Evolutionary conservation across 2,113 vertebrate genomes (phyloP), one percentile per base, ranked within the genome.

Genomic region (Larimichthys polyactis): DNA sequence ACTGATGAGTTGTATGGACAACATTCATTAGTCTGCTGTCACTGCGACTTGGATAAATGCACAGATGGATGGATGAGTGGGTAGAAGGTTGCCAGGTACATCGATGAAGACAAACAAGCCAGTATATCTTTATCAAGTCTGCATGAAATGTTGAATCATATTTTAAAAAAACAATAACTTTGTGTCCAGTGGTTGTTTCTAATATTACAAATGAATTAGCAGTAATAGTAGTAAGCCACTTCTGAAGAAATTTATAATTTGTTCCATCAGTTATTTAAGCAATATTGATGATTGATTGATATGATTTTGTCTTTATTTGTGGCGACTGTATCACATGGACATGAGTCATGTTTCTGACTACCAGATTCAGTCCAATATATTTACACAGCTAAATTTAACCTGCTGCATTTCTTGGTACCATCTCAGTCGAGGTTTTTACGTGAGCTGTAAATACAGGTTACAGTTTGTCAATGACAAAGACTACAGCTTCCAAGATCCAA

Each of bases 21-120:
- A 2, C 44, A 48, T 29, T 74, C 68, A 80, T 85, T 73, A 73
- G 75, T 64, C 62, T 64, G 71, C 70, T 48, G 55, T 24, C 72
- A 48, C n/a, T 43, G 54, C 49, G 40, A 9, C 20, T 40, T 17
- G 68, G 36, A 60, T 22, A 54, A 46, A 29, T 60, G 27, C 44
- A 65, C 20, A 27, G n/a, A 51, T 15, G 20, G 46, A 59, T 46
- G 12, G 10, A 16, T 24, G 32, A n/a, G 12, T 51, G 29, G 3
- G 76, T 58, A 32, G 64, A 68, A 32, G 40, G 62, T n/a, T 24
- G 22, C 36, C 3, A 1, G 15, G 36, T 51, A 48, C 20, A 43
- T 43, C 20, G 29, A 69, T 52, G 12, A n/a, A 40, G 32, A 22
- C 51, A 55, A 70, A 70, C 20, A 32, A 40, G 17, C 48, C 32